These are phyloP conservation scores for Taphrorychus bicolor DNA, from an alignment of 2,888 invertebrate genomes.

Conservation along the genomic window DNA sequence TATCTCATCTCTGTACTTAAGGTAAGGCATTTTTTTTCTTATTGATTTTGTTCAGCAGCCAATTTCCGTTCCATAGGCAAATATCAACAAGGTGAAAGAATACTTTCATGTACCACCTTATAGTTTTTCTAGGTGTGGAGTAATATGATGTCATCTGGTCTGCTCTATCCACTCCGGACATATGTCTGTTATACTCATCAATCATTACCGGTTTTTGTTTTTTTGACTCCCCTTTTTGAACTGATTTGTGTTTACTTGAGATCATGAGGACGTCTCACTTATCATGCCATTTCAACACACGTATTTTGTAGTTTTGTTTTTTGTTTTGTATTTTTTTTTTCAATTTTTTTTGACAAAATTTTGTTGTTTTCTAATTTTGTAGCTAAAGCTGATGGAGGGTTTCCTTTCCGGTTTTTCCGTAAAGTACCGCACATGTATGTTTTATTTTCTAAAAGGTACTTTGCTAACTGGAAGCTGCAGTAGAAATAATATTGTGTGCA, in stretches of 20 bases:
- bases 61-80: constrained; percentile 11
- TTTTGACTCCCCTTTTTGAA: not conserved
- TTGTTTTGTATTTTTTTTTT: constrained; percentile 8
- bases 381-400: constrained; percentile 1
- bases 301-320: too few relatives aligned
- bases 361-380: constrained; percentile 10
- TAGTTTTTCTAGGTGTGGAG: constrained; percentile 6
- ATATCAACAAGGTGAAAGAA: constrained; percentile 1
- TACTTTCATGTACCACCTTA: constrained; percentile 8
- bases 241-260: constrained; percentile 17
- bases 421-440: constrained; percentile 6
- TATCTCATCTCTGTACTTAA: constrained; percentile 9
- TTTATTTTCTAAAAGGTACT: constrained; percentile 5
- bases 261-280: constrained; percentile 15
- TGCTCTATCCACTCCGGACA: too few relatives aligned
- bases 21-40: constrained; percentile 4
- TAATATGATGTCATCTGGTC: too few relatives aligned
- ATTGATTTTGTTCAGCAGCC: constrained; percentile 12
- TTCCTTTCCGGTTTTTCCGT: constrained; percentile 2
- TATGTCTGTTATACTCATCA: too few relatives aligned
- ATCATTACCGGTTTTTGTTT: not conserved
- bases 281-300: constrained; percentile 16
- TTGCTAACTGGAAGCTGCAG: constrained; percentile 5
- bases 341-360: constrained; percentile 9
- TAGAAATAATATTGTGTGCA: constrained; percentile 21